Evolutionary conservation across 1,140 invertebrate genomes (phyloP).

Genomic region (Tetraneura akinire): DNA sequence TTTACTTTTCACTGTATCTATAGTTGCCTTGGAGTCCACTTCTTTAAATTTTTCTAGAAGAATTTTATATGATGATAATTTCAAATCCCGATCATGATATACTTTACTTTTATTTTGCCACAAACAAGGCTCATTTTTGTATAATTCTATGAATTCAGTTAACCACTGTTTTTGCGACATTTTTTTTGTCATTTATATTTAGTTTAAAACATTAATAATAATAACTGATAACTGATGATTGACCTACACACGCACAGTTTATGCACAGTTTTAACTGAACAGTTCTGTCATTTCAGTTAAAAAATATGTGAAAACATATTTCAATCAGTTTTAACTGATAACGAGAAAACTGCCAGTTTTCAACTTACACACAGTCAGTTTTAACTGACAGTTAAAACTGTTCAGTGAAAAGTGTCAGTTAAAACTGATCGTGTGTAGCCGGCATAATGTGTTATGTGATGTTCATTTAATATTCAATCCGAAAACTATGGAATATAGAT

Average conservation of each 20-base stretch:
- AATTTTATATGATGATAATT: slow-evolving; percentile 6
- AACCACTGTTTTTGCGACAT: background rate
- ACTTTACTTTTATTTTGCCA: too few species aligned
- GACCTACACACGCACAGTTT: too few species aligned
- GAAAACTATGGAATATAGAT: too few species aligned
- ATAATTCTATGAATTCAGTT: background rate
- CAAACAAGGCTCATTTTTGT: slow-evolving; percentile 14
- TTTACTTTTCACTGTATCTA: background rate
- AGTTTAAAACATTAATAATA: too few species aligned
- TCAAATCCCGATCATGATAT: background rate
- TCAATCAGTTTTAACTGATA: background rate
- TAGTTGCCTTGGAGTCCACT: background rate
- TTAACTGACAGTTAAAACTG: too few species aligned
- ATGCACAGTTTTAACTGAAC: background rate
- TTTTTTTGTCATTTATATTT: background rate
- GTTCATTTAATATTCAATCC: too few species aligned
- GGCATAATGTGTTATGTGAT: background rate
- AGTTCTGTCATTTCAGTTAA: background rate
- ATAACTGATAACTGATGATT: background rate
- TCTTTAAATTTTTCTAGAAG: background rate
- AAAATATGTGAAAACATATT: too few species aligned
- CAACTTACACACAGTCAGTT: background rate
- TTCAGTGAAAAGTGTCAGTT: too few species aligned
- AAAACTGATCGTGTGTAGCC: background rate
- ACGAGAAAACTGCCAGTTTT: background rate